Conservation (phyloP, 1,140 invertebrate genomes). For the Drosophila micromelanica region DNA sequence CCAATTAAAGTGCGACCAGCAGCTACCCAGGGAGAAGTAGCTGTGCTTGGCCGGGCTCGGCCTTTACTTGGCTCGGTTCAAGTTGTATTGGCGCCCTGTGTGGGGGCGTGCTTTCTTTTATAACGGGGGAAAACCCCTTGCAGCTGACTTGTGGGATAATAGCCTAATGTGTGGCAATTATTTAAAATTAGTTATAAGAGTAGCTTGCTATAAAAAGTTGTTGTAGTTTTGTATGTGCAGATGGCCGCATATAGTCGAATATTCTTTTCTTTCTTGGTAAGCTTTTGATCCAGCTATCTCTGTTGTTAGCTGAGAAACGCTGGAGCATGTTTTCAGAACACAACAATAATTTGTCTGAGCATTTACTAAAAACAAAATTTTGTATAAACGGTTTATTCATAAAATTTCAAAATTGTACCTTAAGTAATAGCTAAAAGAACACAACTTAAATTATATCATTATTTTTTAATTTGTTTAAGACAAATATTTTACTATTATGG, state of each 20-base stretch:
- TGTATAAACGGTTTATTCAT: no score
- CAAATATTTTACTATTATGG: no score
- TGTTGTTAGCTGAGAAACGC: not conserved
- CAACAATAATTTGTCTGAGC: no score
- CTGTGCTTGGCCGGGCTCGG: not conserved
- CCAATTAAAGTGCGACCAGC: slow-evolving; percentile 78
- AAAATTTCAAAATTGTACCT: no score
- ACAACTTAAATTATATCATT: no score
- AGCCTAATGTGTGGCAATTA: slow-evolving; percentile 71
- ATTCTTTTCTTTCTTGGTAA: not conserved
- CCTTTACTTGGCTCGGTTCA: slow-evolving; percentile 5
- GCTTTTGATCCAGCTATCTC: not conserved
- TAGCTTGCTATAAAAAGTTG: slow-evolving; percentile 30
- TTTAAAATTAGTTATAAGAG: slow-evolving; percentile 72
- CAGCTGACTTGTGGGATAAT: slow-evolving; percentile 46
- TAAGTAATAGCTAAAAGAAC: no score
- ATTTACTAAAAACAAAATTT: no score
- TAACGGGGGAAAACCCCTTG: slow-evolving; percentile 8
- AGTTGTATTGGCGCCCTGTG: slow-evolving; percentile 35
- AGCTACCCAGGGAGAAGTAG: slow-evolving; percentile 31
- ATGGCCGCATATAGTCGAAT: not conserved
- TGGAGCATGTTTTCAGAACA: no score
- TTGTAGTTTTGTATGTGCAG: not conserved
- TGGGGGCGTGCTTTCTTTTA: slow-evolving; percentile 63
- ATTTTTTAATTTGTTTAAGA: no score